A percentile compares a stretch with the other conserved stretches of the same genome.
These are phyloP conservation scores for Phyto melanocephala DNA, from an alignment of 2,888 invertebrate species.

Conservation along the genomic window DNA sequence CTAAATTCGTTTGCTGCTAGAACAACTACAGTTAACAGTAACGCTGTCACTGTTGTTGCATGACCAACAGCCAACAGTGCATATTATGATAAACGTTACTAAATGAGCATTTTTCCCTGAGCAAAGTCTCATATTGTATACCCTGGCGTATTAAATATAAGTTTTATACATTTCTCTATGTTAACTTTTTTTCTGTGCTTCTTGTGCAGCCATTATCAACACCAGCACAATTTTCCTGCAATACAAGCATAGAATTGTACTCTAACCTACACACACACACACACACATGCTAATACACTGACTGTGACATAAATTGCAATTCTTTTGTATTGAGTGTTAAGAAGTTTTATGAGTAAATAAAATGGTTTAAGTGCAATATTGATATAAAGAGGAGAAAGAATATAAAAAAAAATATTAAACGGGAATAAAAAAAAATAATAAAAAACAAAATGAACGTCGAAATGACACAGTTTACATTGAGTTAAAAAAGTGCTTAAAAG, in stretches of 20 bases:
- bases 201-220: slow-evolving; percentile 10
- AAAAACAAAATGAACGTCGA: slow-evolving; percentile 28
- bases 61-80: slow-evolving; percentile 35
- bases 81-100: slow-evolving; percentile 66
- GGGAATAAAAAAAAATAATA: neutral
- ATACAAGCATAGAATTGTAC: neutral
- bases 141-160: slow-evolving; percentile 31
- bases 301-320: slow-evolving; percentile 51
- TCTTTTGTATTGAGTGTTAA: slow-evolving; percentile 59
- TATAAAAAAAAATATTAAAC: neutral
- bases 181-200: neutral
- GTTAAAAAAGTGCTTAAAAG: slow-evolving; percentile 17
- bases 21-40: neutral
- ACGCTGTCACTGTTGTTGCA: neutral
- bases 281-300: neutral
- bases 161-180: neutral
- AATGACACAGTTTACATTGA: slow-evolving; percentile 20
- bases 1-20: slow-evolving; percentile 7
- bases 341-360: slow-evolving; percentile 62
- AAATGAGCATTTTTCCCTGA: slow-evolving; percentile 65
- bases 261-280: neutral
- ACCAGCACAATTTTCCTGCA: neutral
- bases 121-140: slow-evolving; percentile 1
- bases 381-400: slow-evolving; percentile 26
- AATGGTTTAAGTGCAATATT: slow-evolving; percentile 58